Evolutionary conservation across 2,888 invertebrate species (phyloP).

Genomic region (Willowsia nigromaculata): DNA sequence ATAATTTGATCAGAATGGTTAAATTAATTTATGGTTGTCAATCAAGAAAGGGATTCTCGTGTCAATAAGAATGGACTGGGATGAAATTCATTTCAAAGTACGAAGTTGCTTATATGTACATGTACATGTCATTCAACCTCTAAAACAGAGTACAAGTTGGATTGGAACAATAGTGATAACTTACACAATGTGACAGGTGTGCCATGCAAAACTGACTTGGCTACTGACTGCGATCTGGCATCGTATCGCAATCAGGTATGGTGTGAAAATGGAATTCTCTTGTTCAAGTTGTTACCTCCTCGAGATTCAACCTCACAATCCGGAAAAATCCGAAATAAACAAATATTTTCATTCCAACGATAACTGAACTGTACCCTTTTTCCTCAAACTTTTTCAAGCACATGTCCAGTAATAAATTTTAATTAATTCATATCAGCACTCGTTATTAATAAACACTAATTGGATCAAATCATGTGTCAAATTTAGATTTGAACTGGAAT

Average conservation of each 20-base stretch:
- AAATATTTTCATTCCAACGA: neutral
- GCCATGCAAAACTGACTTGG: neutral
- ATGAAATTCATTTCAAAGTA: slow-evolving; percentile 8
- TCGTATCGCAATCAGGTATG: neutral
- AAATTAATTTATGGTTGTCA: slow-evolving; percentile 33
- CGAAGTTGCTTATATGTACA: slow-evolving; percentile 2
- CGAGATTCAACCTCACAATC: neutral
- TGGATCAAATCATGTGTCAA: slow-evolving; percentile 14
- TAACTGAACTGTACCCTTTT: neutral
- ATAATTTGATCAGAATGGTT: neutral
- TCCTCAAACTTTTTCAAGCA: neutral
- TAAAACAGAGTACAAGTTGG: neutral
- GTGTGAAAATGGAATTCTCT: neutral
- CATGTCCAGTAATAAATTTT: slow-evolving; percentile 2
- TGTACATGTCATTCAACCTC: slow-evolving; percentile 39
- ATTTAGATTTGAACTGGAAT: neutral
- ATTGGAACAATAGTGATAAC: neutral
- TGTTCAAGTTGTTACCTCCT: neutral
- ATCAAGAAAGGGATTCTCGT: slow-evolving; percentile 10
- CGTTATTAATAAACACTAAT: neutral
- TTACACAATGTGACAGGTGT: slow-evolving; percentile 30
- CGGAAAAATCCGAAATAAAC: neutral
- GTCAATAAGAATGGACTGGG: neutral
- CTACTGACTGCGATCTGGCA: neutral
- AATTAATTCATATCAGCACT: neutral